phyloP scores from a whole-genome alignment of 2,113 vertebrate species.

The Mirza zaza region DNA sequence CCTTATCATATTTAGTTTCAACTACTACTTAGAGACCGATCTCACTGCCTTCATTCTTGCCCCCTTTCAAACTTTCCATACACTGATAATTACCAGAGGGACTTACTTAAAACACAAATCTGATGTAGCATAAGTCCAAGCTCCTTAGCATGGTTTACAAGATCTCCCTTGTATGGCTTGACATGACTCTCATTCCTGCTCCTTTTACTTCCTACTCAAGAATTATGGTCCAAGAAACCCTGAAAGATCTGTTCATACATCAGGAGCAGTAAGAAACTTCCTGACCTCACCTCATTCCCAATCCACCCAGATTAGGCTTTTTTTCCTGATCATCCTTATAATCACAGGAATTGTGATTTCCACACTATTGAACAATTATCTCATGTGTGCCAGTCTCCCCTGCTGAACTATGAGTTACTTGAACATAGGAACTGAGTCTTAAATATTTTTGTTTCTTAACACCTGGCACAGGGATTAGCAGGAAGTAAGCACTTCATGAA shows the following conservation, averaged over 20 bases:
- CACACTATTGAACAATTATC: not conserved
- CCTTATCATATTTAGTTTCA: not conserved
- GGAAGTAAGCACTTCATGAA: not conserved
- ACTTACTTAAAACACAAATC: not conserved
- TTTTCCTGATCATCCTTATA: not conserved
- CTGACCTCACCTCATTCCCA: not conserved
- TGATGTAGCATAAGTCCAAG: not conserved
- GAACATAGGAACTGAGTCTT: not conserved
- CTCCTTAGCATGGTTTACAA: not conserved
- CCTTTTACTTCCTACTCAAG: not conserved
- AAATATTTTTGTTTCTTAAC: not conserved
- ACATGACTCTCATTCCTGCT: not conserved
- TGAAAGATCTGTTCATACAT: not conserved
- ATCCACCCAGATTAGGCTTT: not conserved
- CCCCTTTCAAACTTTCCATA: not conserved
- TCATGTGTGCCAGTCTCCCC: not conserved
- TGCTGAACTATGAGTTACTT: not conserved
- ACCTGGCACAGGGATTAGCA: not conserved
- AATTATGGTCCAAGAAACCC: not conserved
- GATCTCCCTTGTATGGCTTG: not conserved
- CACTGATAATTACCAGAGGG: not conserved
- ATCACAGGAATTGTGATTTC: not conserved
- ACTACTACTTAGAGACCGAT: not conserved
- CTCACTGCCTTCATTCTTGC: not conserved
- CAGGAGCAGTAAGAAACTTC: not conserved